Base-by-base conservation (phyloP, 2,888 invertebrate genomes). In the Campoplex nolae region DNA sequence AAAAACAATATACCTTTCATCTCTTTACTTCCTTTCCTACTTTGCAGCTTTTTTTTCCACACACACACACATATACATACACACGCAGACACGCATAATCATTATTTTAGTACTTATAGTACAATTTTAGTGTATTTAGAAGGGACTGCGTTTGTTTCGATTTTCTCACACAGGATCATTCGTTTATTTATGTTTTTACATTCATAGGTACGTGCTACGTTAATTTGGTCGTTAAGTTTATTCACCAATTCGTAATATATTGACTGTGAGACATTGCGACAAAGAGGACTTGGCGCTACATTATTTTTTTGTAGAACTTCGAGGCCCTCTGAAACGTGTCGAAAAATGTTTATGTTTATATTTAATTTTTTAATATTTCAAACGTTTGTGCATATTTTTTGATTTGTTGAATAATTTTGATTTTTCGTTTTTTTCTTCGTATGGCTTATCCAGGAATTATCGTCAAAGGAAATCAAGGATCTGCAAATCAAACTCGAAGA, bases 401-500 rank as follows among this genome's bases (percentile, higher is more conserved):
- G 48, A 75, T 71, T 48, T 18, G 38, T 70, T 48, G 48, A 83
- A 65, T 85, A 84, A 84, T 58, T 38, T 42, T 35, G 67, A 3
- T 58, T 77, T 82, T 76, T 87, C 58, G 4, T 65, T 75, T 67
- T 38, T 68, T 75, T 28, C 56, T 18, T 42, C n/a, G 9, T 56
- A 48, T 84, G 32, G 45, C 78, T 86, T 83, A 68, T 56, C 13
- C 89, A 94, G 94, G 92, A 93, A 89, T 90, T 90, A 2, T 93
- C 94, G 0, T 89, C 91, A 4, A 91, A 90, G 79, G 92, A 93
- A 86, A 91, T 93, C 56, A 83, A 87, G n/a, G 86, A 91, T 28
- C 85, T 94, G 48, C 92, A 92, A 76, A 83, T 87, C 7, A 92
- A 93, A 28, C 58, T 94, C 38, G 91, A 92, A 51, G 92, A 93